A percentile compares a stretch with the other conserved stretches of the same genome.
phyloP scores from a whole-genome alignment of 2,888 invertebrate species.

The Byasa hedistus region DNA sequence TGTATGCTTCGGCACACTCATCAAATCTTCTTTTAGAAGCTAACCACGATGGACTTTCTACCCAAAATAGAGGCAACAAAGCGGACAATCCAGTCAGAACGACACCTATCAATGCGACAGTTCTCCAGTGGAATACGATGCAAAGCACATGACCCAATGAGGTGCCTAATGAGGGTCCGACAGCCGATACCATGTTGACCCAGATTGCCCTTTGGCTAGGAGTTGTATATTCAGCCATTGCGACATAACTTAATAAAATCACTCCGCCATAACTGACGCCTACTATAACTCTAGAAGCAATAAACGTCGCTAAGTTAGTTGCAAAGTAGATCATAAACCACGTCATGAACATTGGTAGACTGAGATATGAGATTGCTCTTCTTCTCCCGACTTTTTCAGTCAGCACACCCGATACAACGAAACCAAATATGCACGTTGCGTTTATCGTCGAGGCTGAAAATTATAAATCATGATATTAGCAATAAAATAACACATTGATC shows the following conservation, averaged over 20 bases:
- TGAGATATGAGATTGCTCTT: constrained; percentile 14
- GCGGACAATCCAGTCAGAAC: constrained; percentile 30
- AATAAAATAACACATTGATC: no score
- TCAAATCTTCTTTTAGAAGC: constrained; percentile 36
- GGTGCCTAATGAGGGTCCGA: constrained; percentile 33
- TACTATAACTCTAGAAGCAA: constrained; percentile 29
- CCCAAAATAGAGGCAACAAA: constrained; percentile 33
- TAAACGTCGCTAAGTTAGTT: neutral
- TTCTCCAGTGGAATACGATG: constrained; percentile 35
- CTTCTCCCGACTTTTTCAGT: constrained; percentile 25
- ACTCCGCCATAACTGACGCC: constrained; percentile 33
- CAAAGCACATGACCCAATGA: constrained; percentile 34
- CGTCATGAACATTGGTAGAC: constrained; percentile 12
- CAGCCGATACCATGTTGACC: constrained; percentile 33
- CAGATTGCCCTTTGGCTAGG: constrained; percentile 14
- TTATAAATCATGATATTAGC: neutral
- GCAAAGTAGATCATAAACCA: constrained; percentile 29
- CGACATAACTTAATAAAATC: constrained; percentile 20
- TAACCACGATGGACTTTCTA: constrained; percentile 38
- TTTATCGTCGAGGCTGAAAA: constrained; percentile 35
- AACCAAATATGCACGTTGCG: constrained; percentile 31
- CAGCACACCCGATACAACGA: constrained; percentile 11
- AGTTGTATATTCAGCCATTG: constrained; percentile 30
- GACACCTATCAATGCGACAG: constrained; percentile 34
- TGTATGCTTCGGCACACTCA: constrained; percentile 31